Conservation (phyloP, 1,140 invertebrate species). For the Scaptodrosophila lebanonensis region DNA sequence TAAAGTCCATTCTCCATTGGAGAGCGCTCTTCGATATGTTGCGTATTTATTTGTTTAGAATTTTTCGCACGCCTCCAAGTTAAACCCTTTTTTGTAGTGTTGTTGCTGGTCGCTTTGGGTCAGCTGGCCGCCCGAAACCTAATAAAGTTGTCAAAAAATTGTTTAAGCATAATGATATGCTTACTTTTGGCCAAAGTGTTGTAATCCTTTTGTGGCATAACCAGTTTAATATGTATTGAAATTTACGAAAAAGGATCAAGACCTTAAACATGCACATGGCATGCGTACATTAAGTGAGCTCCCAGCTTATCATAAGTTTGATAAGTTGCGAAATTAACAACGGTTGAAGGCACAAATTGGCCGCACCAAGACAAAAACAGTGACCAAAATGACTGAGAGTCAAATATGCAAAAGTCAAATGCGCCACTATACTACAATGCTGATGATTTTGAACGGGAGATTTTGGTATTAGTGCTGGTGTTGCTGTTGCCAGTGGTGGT, state of each 20-base stretch:
- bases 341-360: constrained; percentile 68
- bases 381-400: constrained; percentile 30
- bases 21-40: constrained; percentile 39
- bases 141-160: constrained; percentile 74
- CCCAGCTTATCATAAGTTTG: constrained; percentile 51
- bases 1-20: constrained; percentile 8
- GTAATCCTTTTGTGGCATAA: constrained; percentile 72
- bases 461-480: constrained; percentile 17
- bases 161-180: constrained; percentile 74
- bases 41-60: constrained; percentile 71
- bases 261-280: constrained; percentile 1
- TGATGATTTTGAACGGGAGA: too few relatives aligned
- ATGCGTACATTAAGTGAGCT: constrained; percentile 56
- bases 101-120: constrained; percentile 20
- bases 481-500: constrained; percentile 29
- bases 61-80: constrained; percentile 60
- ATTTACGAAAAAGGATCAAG: constrained; percentile 55
- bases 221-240: constrained; percentile 74
- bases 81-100: constrained; percentile 12
- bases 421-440: too few relatives aligned
- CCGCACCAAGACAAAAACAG: constrained; percentile 13
- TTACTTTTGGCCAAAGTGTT: constrained; percentile 67
- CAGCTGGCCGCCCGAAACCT: constrained; percentile 47
- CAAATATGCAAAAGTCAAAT: constrained; percentile 75
- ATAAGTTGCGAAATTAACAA: constrained; percentile 70